These are phyloP conservation scores for Nesometra sesokonis DNA, from an alignment of 35 echinoderm and acorn worm genomes.

Conservation along the genomic window DNA sequence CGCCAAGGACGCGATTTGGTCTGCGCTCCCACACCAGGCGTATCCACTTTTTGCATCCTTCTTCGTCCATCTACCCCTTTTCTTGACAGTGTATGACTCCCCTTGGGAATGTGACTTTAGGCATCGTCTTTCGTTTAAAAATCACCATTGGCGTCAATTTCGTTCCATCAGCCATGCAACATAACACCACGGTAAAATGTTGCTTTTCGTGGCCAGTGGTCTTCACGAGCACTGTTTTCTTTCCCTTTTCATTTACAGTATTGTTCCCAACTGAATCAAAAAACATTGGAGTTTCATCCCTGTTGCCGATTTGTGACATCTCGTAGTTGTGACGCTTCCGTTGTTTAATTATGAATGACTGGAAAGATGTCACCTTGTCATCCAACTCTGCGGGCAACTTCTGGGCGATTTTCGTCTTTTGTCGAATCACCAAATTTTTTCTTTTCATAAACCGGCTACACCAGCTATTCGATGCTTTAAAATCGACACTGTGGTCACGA, in stretches of 20 bases:
- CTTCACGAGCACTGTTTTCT: background rate
- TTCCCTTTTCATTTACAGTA: background rate
- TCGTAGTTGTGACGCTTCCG: background rate
- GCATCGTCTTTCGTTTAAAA: background rate
- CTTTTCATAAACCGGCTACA: background rate
- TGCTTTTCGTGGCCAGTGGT: slow-evolving; percentile 5
- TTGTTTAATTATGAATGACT: background rate
- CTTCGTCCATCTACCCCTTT: slow-evolving; percentile 9
- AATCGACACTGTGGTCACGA: background rate
- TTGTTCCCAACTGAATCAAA: background rate
- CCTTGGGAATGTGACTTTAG: background rate
- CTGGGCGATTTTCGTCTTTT: background rate
- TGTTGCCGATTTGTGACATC: background rate
- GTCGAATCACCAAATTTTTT: background rate
- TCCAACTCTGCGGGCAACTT: background rate
- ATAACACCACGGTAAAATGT: background rate
- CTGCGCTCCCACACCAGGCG: background rate
- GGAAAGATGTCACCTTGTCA: background rate
- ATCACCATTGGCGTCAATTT: background rate
- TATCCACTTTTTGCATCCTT: background rate
- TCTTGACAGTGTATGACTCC: background rate
- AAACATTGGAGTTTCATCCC: slow-evolving; percentile 3
- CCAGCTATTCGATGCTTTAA: background rate
- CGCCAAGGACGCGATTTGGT: background rate
- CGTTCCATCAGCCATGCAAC: slow-evolving; percentile 1